phyloP scores from a whole-genome alignment of 1,140 invertebrate genomes.

The Latrodectus geometricus region DNA sequence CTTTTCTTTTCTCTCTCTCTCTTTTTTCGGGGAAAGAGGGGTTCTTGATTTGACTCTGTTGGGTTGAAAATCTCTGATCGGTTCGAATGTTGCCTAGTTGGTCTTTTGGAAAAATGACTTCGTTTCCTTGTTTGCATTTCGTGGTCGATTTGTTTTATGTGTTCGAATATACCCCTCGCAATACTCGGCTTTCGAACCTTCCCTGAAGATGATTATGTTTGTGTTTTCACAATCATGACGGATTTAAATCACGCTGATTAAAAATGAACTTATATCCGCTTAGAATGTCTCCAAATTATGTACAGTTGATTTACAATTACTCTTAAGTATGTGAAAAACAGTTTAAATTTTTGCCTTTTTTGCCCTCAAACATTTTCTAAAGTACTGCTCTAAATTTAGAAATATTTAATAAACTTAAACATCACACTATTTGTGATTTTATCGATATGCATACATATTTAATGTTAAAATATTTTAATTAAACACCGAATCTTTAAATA shows the following conservation, averaged over 20 bases:
- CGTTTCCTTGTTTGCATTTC: not conserved
- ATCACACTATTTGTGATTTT: no score
- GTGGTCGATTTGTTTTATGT: slow-evolving; percentile 4
- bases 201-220: not conserved
- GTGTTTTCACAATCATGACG: not conserved
- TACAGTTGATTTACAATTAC: not conserved
- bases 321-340: not conserved
- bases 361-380: not conserved
- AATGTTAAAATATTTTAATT: no score
- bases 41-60: slow-evolving; percentile 25
- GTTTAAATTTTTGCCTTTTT: not conserved
- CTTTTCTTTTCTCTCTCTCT: not conserved
- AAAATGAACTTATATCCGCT: no score
- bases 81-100: not conserved
- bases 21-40: not conserved
- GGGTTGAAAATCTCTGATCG: slow-evolving; percentile 27
- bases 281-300: not conserved
- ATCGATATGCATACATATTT: no score
- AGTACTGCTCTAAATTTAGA: not conserved
- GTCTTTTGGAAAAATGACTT: not conserved
- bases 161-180: not conserved
- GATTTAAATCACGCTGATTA: no score
- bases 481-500: no score
- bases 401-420: no score
- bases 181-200: no score